Evolutionary conservation across 2,113 vertebrate genomes (phyloP).

Genomic region (Gobio gobio): DNA sequence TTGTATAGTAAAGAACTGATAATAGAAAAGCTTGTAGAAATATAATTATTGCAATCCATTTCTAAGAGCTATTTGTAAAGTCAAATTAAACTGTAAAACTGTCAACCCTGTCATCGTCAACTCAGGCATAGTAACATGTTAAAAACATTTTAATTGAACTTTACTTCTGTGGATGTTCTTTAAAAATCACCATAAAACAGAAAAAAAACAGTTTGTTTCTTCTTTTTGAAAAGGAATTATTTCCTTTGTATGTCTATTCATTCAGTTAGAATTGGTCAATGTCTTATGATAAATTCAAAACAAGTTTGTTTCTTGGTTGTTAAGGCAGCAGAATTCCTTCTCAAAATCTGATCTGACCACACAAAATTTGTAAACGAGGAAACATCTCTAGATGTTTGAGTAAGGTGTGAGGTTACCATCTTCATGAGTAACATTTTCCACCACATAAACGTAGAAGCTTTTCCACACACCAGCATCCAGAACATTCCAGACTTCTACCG

Average conservation of each 20-base stretch:
- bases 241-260: background rate
- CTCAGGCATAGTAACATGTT: background rate
- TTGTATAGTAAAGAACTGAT: background rate
- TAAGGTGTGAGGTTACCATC: conserved; percentile 32
- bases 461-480: conserved; percentile 22
- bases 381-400: conserved; percentile 30
- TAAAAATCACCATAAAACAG: background rate
- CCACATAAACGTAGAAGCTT: conserved; percentile 18
- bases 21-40: background rate
- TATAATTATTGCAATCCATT: background rate
- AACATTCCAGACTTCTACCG: conserved; percentile 1
- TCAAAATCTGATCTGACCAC: conserved; percentile 3
- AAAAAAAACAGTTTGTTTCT: background rate
- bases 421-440: conserved; percentile 34
- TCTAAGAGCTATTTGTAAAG: background rate
- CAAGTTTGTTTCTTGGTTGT: conserved; percentile 7
- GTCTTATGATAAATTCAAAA: background rate
- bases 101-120: background rate
- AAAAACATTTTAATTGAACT: background rate
- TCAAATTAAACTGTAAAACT: background rate
- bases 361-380: conserved; percentile 21
- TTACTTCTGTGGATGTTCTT: background rate
- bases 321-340: conserved; percentile 1
- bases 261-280: background rate
- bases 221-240: background rate